Base-by-base conservation (phyloP, 2,888 invertebrate genomes). In the Pilophorus perplexus region DNA sequence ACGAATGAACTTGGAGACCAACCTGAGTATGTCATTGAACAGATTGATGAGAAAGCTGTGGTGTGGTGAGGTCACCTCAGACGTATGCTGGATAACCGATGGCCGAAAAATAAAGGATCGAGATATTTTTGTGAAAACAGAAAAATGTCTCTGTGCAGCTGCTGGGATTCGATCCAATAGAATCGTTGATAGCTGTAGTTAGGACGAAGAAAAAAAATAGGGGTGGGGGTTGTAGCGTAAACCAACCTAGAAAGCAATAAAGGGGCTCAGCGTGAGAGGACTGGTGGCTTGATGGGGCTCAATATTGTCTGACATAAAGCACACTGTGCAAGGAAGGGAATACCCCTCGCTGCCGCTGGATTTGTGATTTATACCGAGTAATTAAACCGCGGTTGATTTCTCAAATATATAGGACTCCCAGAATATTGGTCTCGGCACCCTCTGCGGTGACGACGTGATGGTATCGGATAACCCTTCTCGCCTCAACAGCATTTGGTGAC, bases 251-350 rank as follows among this genome's bases (percentile, higher is more conserved):
- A 44, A 59, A 59, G 59, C 59, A 59, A 59, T 59, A 59, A 59
- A 59, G 59, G 59, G n/a, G 42, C 28, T 23, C 14, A 18, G 10
- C 42, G 23, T 25, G 3, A 20, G n/a, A 12, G 16, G n/a, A n/a
- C n/a, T n/a, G n/a, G n/a, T 10, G 38, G 23, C 2, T 22, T 38
- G 42, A 23, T 1, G 23, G 59, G 27, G 59, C 40, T 22, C 59
- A 59, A 59, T 59, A 59, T 59, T 59, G 59, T 59, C 42, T 25
- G 59, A 59, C 59, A 59, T 59, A 59, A 59, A 59, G 42, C 59
- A 42, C n/a, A n/a, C 27, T 14, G 3, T 3, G 16, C 16, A 8
- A 4, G 25, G 12, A 22, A 27, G 27, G 25, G 25, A 42, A 16
- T 25, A 25, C 6, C 48, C 48, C 22, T 18, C 42, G 23, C 42